These are phyloP conservation scores for Coregonus ussuriensis DNA, from an alignment of 2,797 vertebrate species.

Conservation along the genomic window DNA sequence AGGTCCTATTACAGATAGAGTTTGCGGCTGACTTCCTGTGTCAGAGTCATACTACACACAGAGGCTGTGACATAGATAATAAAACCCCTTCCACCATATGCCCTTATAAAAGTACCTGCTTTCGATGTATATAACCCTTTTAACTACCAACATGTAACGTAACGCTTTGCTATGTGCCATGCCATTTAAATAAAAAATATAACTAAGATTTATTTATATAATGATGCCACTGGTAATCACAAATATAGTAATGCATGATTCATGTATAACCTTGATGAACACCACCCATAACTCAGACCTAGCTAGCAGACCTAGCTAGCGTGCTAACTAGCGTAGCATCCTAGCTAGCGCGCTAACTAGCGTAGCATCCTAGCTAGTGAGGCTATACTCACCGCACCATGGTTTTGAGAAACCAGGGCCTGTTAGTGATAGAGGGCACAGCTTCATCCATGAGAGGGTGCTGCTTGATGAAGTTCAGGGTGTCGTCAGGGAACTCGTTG, in stretches of 20 bases:
- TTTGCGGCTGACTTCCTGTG: constrained; percentile 61
- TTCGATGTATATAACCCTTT: constrained; percentile 56
- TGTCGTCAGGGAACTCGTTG: constrained; percentile 97
- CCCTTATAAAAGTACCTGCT: constrained; percentile 31
- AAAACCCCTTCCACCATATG: constrained; percentile 23
- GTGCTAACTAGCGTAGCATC: too few species aligned
- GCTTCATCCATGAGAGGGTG: constrained; percentile 98
- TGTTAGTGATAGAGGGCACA: constrained; percentile 90
- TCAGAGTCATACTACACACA: constrained; percentile 42
- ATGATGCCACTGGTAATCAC: constrained; percentile 42
- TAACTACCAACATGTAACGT: constrained; percentile 36
- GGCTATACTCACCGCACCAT: constrained; percentile 88
- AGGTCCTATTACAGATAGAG: constrained; percentile 57
- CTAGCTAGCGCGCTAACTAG: too few species aligned
- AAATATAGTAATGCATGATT: constrained; percentile 8
- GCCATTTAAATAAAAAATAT: constrained; percentile 43
- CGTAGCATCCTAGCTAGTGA: too few species aligned
- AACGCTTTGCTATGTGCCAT: constrained; percentile 26
- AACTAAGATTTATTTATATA: constrained; percentile 48
- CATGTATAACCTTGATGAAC: constrained; percentile 27
- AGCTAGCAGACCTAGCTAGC: too few species aligned
- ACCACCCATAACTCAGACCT: too few species aligned
- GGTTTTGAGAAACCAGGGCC: constrained; percentile 96
- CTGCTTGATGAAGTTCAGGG: constrained; percentile 98
- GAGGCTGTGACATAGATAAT: constrained; percentile 42